Evolutionary conservation across 2,113 vertebrate genomes (phyloP).

Genomic region (Mola mola): DNA sequence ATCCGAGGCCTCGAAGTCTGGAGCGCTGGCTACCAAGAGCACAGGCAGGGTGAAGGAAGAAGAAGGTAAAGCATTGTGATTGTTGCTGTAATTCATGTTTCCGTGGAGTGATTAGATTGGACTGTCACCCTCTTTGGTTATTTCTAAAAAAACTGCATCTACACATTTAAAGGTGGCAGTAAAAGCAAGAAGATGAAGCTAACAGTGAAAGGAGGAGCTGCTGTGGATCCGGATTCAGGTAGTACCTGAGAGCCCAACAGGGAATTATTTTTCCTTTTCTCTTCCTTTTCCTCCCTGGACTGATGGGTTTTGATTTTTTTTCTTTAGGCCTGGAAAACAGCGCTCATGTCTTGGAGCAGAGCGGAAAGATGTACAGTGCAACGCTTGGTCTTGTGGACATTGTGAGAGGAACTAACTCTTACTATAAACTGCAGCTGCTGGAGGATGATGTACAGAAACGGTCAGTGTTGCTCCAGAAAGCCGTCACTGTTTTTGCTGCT

Average conservation of each 20-base stretch:
- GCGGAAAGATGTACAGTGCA: conserved; percentile 95
- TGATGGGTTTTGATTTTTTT: background rate
- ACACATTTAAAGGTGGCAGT: conserved; percentile 81
- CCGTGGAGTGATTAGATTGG: background rate
- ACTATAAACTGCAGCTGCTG: conserved; percentile 96
- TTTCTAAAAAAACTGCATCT: background rate
- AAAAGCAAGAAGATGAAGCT: conserved; percentile 97
- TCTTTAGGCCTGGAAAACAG: conserved; percentile 90
- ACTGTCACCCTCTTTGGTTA: background rate
- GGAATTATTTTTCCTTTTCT: background rate
- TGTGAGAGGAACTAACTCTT: conserved; percentile 94
- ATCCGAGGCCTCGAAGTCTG: conserved; percentile 83
- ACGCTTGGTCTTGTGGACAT: conserved; percentile 96
- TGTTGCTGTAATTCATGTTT: background rate
- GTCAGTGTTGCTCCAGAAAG: conserved; percentile 75
- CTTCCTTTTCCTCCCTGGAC: background rate
- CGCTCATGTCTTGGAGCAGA: conserved; percentile 95
- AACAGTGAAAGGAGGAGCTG: conserved; percentile 97
- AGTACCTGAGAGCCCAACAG: background rate
- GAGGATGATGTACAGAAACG: conserved; percentile 94
- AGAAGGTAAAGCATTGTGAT: conserved; percentile 81
- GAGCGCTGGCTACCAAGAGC: conserved; percentile 84
- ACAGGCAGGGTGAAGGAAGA: conserved; percentile 88
- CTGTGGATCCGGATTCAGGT: conserved; percentile 97
- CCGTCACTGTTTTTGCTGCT: too few species aligned